Evolutionary conservation across 2,797 vertebrate genomes (phyloP).

Genomic region (Sphenopsis melanotis): DNA sequence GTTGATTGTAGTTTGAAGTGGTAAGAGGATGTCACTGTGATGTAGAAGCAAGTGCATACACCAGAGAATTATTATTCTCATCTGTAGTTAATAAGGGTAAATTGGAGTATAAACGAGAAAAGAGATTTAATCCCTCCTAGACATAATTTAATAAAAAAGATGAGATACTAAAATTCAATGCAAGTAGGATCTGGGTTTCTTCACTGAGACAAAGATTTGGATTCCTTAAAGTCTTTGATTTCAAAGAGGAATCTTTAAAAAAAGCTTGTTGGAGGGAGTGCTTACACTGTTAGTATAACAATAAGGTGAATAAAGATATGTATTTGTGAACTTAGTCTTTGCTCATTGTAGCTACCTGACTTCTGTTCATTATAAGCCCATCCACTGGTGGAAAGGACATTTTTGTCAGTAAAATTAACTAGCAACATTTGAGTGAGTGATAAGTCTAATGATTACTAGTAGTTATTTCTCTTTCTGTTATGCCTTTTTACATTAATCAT

Average conservation of each 20-base stretch:
- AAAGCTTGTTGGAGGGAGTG: not conserved
- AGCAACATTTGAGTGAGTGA: not conserved
- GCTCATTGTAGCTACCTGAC: not conserved
- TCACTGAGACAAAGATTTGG: not conserved
- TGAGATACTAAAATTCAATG: not conserved
- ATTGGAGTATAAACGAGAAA: not conserved
- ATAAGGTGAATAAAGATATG: not conserved
- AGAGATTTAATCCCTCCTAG: slow-evolving; percentile 11
- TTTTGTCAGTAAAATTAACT: not conserved
- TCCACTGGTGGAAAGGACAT: not conserved
- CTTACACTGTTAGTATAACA: not conserved
- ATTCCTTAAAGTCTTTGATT: not conserved
- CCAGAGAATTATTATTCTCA: not conserved
- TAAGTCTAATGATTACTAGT: not conserved
- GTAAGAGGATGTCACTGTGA: not conserved
- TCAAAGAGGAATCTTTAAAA: not conserved
- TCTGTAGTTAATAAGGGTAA: slow-evolving; percentile 9
- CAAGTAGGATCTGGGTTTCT: not conserved
- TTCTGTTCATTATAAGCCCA: not conserved
- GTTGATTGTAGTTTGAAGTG: not conserved
- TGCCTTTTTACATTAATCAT: not conserved
- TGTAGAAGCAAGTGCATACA: not conserved
- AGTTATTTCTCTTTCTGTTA: not conserved
- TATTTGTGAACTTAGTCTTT: not conserved
- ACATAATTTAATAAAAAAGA: slow-evolving; percentile 16